Percentiles rank a stretch among this genome's conserved stretches.
Evolutionary conservation across 2,113 vertebrate genomes (phyloP).

Genomic region (Phoenicopterus ruber): DNA sequence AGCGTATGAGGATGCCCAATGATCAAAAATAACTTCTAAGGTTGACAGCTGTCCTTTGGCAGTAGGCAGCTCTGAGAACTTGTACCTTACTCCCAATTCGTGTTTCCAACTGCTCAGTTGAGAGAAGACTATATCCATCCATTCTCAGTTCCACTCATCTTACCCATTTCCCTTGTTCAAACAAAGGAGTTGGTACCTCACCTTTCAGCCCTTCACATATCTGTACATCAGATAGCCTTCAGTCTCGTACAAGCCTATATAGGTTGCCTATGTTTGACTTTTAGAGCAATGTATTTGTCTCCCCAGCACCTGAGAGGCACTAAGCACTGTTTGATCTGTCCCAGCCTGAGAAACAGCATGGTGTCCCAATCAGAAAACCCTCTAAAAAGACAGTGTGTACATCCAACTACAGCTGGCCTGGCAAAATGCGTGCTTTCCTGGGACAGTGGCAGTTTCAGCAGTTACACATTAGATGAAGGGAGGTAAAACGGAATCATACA

Average conservation of each 20-base stretch:
- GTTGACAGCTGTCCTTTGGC: neutral
- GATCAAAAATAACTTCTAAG: neutral
- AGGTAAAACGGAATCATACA: accelerated
- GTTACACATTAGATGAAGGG: neutral
- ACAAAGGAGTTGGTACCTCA: neutral
- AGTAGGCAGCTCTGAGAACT: neutral
- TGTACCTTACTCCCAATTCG: neutral
- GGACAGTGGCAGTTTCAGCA: neutral
- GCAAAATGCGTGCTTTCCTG: neutral
- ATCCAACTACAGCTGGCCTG: neutral
- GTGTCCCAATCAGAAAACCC: neutral
- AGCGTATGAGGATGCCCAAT: neutral
- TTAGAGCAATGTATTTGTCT: neutral
- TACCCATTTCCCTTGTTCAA: neutral
- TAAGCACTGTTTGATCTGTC: neutral
- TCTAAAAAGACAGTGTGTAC: neutral
- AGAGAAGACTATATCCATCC: neutral
- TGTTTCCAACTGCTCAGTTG: neutral
- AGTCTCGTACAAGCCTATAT: neutral
- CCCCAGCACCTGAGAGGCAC: neutral
- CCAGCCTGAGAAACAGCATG: neutral
- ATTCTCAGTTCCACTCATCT: neutral
- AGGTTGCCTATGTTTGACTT: neutral
- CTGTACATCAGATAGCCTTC: neutral
- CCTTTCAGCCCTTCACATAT: neutral